Percentiles rank a stretch among this genome's conserved stretches.
These are phyloP conservation scores for Microchrysa polita DNA, from an alignment of 2,888 invertebrate species.

Conservation along the genomic window DNA sequence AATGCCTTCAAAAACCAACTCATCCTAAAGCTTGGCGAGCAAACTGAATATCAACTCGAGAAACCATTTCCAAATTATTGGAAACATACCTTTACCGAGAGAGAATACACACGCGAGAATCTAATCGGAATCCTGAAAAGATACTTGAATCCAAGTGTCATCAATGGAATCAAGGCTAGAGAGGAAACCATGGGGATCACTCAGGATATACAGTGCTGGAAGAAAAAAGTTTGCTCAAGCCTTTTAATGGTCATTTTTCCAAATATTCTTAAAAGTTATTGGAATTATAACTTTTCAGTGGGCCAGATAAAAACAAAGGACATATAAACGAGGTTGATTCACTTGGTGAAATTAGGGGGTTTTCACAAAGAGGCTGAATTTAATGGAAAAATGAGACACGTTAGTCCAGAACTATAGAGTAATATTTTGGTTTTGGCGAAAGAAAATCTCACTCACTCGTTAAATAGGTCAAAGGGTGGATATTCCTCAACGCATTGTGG, in stretches of 20 bases:
- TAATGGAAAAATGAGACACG: no score
- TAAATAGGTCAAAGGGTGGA: no score
- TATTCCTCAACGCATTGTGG: no score
- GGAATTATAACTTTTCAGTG: no score
- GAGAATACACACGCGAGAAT: neutral
- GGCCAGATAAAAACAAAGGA: no score
- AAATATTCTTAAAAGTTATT: no score
- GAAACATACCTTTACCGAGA: conserved; percentile 4
- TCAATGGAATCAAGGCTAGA: conserved; percentile 41
- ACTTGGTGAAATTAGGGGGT: conserved; percentile 44
- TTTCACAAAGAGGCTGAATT: conserved; percentile 40
- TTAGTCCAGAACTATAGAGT: no score
- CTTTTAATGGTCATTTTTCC: no score
- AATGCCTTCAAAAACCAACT: conserved; percentile 38
- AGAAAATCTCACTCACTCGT: no score
- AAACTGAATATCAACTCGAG: neutral
- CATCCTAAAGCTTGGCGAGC: conserved; percentile 7
- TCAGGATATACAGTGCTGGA: conserved; percentile 45
- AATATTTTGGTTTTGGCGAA: no score
- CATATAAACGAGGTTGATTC: conserved; percentile 23
- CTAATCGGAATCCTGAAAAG: conserved; percentile 29
- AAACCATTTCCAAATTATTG: conserved; percentile 8
- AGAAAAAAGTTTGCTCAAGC: conserved; percentile 15
- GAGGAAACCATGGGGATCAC: conserved; percentile 44
- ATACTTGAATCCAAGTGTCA: conserved; percentile 21